A percentile compares a stretch with the other conserved stretches of the same genome.
These are phyloP conservation scores for Lordiphosa stackelbergi DNA, from an alignment of 1,140 invertebrate genomes.

Conservation along the genomic window DNA sequence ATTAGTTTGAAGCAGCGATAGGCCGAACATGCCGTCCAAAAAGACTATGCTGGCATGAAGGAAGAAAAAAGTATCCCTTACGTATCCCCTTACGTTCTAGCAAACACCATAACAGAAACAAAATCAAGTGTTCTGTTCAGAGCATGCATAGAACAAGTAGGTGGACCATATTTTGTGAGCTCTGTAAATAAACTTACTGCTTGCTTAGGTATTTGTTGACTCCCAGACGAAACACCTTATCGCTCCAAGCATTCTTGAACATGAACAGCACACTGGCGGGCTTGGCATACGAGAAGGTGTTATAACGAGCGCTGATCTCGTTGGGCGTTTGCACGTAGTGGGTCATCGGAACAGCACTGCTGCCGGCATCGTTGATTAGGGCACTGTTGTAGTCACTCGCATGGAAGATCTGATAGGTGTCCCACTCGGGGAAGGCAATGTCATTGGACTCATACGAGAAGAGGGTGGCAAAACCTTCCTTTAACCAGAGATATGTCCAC, in stretches of 20 bases:
- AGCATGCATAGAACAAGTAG: too few relatives aligned
- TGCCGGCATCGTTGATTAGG: conserved; percentile 41
- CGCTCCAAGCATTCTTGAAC: conserved; percentile 93
- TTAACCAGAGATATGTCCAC: conserved; percentile 81
- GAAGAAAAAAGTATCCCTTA: too few relatives aligned
- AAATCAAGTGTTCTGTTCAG: too few relatives aligned
- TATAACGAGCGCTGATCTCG: conserved; percentile 84
- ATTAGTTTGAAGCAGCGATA: too few relatives aligned
- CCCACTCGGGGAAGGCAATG: conserved; percentile 69
- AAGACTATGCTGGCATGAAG: too few relatives aligned
- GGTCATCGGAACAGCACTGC: conserved; percentile 82
- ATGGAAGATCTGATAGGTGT: conserved; percentile 82
- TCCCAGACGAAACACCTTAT: conserved; percentile 88
- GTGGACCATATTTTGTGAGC: too few relatives aligned
- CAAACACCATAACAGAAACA: too few relatives aligned
- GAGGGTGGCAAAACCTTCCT: conserved; percentile 79
- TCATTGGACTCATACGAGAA: conserved; percentile 78
- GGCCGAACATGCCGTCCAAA: too few relatives aligned
- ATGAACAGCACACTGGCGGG: conserved; percentile 87
- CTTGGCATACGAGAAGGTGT: conserved; percentile 83
- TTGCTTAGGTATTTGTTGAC: conserved; percentile 86
- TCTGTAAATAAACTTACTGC: conserved; percentile 77
- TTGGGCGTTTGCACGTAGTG: conserved; percentile 81
- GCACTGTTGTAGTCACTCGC: conserved; percentile 77
- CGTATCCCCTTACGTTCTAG: too few relatives aligned